Conservation (phyloP, 2,113 vertebrate genomes). For the Fulmarus glacialis region DNA sequence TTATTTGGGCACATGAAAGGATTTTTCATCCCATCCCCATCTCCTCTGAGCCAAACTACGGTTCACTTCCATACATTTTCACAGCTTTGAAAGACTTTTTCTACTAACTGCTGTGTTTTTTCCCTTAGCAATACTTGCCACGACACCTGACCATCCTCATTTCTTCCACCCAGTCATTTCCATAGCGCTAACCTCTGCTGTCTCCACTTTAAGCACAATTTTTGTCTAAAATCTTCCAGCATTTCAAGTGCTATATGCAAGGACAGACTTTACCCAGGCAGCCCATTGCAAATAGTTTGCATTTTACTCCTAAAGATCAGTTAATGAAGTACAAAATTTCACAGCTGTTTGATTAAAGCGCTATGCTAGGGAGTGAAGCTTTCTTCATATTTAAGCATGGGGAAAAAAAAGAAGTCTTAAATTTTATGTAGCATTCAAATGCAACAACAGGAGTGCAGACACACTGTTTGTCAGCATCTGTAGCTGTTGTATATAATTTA, state of each 20-base stretch:
- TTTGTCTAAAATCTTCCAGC: background rate
- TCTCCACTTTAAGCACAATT: background rate
- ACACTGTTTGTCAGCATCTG: background rate
- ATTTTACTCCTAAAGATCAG: background rate
- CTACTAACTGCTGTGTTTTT: background rate
- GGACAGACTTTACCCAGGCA: background rate
- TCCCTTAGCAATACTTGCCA: background rate
- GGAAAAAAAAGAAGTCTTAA: background rate
- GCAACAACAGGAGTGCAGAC: background rate
- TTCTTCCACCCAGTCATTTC: background rate
- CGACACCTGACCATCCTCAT: accelerated
- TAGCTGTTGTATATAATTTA: background rate
- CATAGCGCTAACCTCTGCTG: background rate
- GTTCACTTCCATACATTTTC: background rate
- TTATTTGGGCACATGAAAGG: accelerated
- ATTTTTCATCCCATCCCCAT: background rate
- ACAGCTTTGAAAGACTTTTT: background rate
- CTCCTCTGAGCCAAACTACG: background rate
- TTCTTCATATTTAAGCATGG: background rate
- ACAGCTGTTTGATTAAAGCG: conserved; percentile 43
- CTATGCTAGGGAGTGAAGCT: background rate
- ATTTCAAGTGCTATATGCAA: background rate
- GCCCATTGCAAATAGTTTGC: background rate
- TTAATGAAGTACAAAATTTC: conserved; percentile 49
- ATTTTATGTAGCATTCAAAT: background rate